Evolutionary conservation across 2,888 invertebrate genomes (phyloP), one percentile per base, ranked within the genome.

Genomic region (Drosophila austrosaltans): DNA sequence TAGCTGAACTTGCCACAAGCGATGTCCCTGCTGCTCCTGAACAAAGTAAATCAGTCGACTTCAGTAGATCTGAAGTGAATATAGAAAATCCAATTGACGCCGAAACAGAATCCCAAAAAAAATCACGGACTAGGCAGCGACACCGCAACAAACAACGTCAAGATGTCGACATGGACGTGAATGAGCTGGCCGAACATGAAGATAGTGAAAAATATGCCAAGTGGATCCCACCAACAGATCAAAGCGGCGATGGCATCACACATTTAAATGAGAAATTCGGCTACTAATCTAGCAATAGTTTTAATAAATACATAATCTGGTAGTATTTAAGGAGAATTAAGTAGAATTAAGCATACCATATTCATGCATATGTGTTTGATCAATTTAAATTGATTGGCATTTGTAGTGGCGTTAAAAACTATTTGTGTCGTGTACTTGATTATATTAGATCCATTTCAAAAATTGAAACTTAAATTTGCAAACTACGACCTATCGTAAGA

Each of bases 191-290:
- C 58, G 93, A 93, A 77, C 93, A 94, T 66, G 92, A 93, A 10
- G 90, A 92, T 39, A 92, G 91, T 22, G 94, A 94, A 67, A 95
- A 96, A 88, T 96, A 96, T 91, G 95, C 95, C 7, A 95, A 94
- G 87, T 97, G 97, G 97, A 92, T 96, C 48, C 97, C 97, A 3
- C 97, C 97, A 0, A 83, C 92, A 77, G 93, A 94, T 88, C 97
- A 97, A 92, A 94, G 94, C 54, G 96, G 96, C 0, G 97, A 97
- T 92, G 97, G 97, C 4, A 93, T 94, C 79, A 97, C 96, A 1
- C 94, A 93, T 81, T 93, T 97, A 42, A 97, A 97, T 92, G 95
- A 95, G 42, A 96, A 96, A 92, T 95, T 94, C 90, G 96, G 96
- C 20, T 97, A 97, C 91, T 97, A 92, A 94, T 5, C 2, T n/a